Percentiles rank a stretch among this genome's conserved stretches.
phyloP scores from a whole-genome alignment of 2,888 invertebrate genomes.

The Phasia obesa region DNA sequence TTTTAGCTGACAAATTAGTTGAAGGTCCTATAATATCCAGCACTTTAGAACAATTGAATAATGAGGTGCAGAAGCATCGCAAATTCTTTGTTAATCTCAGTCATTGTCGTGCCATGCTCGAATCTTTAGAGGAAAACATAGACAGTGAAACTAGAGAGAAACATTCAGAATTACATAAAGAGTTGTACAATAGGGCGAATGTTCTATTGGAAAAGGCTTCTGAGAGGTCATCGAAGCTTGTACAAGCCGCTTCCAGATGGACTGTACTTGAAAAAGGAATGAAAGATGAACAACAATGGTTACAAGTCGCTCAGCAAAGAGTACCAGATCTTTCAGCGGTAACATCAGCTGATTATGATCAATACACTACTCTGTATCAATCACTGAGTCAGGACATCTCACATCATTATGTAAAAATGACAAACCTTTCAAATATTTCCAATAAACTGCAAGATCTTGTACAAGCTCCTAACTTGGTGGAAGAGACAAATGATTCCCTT shows the following conservation, averaged over 20 bases:
- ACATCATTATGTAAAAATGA: conserved; percentile 90
- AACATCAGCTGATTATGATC: conserved; percentile 92
- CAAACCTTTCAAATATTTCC: conserved; percentile 88
- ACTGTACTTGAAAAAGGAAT: conserved; percentile 90
- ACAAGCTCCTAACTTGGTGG: conserved; percentile 88
- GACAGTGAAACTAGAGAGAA: conserved; percentile 90
- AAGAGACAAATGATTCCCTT: conserved; percentile 88
- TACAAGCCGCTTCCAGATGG: conserved; percentile 93
- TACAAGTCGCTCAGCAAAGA: conserved; percentile 91
- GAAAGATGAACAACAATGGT: conserved; percentile 92
- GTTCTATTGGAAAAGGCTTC: conserved; percentile 91
- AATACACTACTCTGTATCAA: conserved; percentile 92
- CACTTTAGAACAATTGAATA: conserved; percentile 90
- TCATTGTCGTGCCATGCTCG: conserved; percentile 92
- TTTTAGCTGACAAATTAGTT: conserved; percentile 91
- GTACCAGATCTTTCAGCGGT: conserved; percentile 91
- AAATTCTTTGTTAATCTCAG: conserved; percentile 94
- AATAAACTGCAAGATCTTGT: conserved; percentile 89
- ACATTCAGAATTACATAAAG: conserved; percentile 89
- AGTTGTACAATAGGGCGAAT: conserved; percentile 89
- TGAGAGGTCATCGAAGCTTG: conserved; percentile 91
- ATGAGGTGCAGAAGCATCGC: conserved; percentile 94
- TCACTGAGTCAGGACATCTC: conserved; percentile 90
- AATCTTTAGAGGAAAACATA: conserved; percentile 92
- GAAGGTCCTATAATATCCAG: conserved; percentile 90